Conservation (phyloP, 2,888 invertebrate species). For the Sinopyrophorus schimmeli region DNA sequence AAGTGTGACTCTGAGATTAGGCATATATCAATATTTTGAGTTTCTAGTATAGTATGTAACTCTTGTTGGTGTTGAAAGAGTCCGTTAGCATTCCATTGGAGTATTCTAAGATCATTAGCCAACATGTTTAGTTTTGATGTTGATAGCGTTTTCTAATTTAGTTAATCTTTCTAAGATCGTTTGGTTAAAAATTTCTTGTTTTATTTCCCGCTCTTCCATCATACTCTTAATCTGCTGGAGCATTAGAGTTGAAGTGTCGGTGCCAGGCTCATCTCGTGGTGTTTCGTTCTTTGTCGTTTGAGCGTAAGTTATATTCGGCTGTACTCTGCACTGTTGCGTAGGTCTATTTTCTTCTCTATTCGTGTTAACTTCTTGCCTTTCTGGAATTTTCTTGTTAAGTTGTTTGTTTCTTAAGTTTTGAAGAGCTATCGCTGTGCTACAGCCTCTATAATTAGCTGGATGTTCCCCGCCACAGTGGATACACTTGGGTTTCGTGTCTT, state of each 20-base stretch:
- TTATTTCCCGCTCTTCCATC: slow-evolving; percentile 4
- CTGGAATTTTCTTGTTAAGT: slow-evolving; percentile 7
- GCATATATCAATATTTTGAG: slow-evolving; percentile 7
- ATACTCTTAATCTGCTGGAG: background rate
- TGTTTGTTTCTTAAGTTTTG: slow-evolving; percentile 13
- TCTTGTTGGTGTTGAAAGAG: slow-evolving; percentile 8
- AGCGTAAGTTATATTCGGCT: slow-evolving; percentile 5
- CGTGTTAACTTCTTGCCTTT: slow-evolving; percentile 4
- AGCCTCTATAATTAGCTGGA: slow-evolving; percentile 16
- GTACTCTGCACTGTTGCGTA: slow-evolving; percentile 4
- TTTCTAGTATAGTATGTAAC: slow-evolving; percentile 9
- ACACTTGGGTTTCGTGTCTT: slow-evolving; percentile 10
- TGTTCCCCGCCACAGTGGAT: slow-evolving; percentile 9
- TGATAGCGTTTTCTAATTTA: slow-evolving; percentile 9
- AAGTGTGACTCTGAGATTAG: background rate
- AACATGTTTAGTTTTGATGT: slow-evolving; percentile 13
- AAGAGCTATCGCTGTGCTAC: slow-evolving; percentile 13
- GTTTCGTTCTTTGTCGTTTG: slow-evolving; percentile 4
- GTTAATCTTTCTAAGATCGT: slow-evolving; percentile 7
- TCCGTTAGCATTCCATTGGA: slow-evolving; percentile 6
- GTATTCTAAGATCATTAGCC: slow-evolving; percentile 9
- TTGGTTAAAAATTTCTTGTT: background rate
- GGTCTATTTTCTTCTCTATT: background rate
- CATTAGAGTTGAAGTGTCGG: slow-evolving; percentile 2
- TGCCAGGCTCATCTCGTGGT: background rate